Base-by-base conservation (phyloP, 1,140 invertebrate species). In the Euschistus heros region DNA sequence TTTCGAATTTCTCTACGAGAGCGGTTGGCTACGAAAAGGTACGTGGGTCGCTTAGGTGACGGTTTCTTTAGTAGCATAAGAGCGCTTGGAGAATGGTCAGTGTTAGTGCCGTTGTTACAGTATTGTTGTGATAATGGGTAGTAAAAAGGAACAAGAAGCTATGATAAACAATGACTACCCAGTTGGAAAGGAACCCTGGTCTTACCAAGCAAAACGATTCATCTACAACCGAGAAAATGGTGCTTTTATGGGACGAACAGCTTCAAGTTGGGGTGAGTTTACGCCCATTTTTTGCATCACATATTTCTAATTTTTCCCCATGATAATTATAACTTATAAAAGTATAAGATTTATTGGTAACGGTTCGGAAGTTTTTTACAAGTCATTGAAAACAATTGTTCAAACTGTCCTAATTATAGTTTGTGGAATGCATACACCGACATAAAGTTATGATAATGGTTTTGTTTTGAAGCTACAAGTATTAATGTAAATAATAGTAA, bases 191-290 rank as follows among this genome's bases (percentile, higher is more conserved):
- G 27, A 37, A n/a, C 63, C 63, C 2, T 54, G 54, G 20, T 27
- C 63, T 5, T 30, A 50, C 14, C n/a, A 44, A 55, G 46, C 30
- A 10, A 64, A 64, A 44, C 30, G n/a, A 33, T 64, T 64, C 33
- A 17, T 52, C 15, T 64, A 52, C 47, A 64, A 64, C 47, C n/a
- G 30, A 8, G 50, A 64, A 22, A 64, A 46, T 30, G 63, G 63
- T 64, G 63, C 63, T 27, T 42, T 64, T 22, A 15, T 64, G 27
- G 63, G 63, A 26, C 8, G 63, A 44, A 64, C 63, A 15, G 27
- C 63, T 20, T 15, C 46, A 52, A 64, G 63, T 55, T 64, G 63
- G 63, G 46, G 63, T 64, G 52, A 52, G 63, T 55, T 44, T 30
- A 64, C 63, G 63, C 63, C 63, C 63, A 50, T 47, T 64, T 64